Conservation (phyloP, 2,888 invertebrate genomes). For the Cylloceria caligata region DNA sequence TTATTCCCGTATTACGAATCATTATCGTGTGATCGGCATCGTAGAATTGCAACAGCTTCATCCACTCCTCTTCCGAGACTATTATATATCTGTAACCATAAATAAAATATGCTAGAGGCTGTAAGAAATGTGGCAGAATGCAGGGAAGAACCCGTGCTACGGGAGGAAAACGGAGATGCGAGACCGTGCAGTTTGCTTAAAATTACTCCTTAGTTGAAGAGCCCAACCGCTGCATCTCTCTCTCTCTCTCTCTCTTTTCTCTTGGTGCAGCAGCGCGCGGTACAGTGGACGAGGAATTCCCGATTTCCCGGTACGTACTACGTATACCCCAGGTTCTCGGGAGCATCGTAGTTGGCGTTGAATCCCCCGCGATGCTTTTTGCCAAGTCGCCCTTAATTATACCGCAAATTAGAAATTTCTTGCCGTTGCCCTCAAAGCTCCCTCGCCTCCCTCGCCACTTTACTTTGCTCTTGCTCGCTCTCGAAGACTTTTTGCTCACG, state of each 20-base stretch:
- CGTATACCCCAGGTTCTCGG: conserved; percentile 39
- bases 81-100: conserved; percentile 76
- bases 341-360: conserved; percentile 58
- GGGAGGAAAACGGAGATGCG: too few relatives aligned
- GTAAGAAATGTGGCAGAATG: conserved; percentile 7
- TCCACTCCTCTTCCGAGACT: conserved; percentile 80
- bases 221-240: conserved; percentile 6
- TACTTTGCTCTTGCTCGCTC: conserved; percentile 67
- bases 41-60: conserved; percentile 79
- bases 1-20: conserved; percentile 69
- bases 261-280: conserved; percentile 20
- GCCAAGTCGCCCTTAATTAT: conserved; percentile 83
- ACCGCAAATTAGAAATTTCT: conserved; percentile 84
- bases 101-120: conserved; percentile 4
- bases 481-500: conserved; percentile 57
- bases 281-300: conserved; percentile 75
- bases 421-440: conserved; percentile 53
- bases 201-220: conserved; percentile 56
- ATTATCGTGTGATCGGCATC: conserved; percentile 77
- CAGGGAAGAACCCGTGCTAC: conserved; percentile 6
- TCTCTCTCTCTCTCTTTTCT: neutral
- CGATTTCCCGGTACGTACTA: conserved; percentile 75
- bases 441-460: conserved; percentile 68
- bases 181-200: conserved; percentile 46
- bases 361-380: conserved; percentile 80